Percentiles rank a stretch among this genome's conserved stretches.
These are phyloP conservation scores for Hipparchia sbordonii DNA, from an alignment of 2,888 invertebrate species.

Conservation along the genomic window DNA sequence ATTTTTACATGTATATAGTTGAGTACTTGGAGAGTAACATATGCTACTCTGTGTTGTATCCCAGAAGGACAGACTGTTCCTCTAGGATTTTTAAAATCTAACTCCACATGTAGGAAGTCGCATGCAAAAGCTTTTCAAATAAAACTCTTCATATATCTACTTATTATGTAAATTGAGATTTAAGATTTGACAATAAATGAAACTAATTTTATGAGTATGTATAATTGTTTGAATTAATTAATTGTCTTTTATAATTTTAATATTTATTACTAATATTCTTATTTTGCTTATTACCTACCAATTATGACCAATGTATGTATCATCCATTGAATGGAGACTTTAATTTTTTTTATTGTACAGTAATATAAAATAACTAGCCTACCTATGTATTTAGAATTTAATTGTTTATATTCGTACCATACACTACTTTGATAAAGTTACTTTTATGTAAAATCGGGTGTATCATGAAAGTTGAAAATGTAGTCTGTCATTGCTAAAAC, in stretches of 20 bases:
- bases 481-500: neutral
- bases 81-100: no score
- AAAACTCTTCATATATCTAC: no score
- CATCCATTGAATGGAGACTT: neutral
- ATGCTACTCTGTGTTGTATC: no score
- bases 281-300: neutral
- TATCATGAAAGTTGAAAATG: neutral
- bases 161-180: neutral
- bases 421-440: neutral
- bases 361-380: neutral
- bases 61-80: no score
- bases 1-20: no score
- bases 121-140: no score
- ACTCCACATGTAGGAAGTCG: no score
- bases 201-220: neutral
- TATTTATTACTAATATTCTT: neutral
- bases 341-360: neutral
- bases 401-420: neutral
- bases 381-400: neutral
- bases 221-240: no score
- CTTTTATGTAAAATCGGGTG: neutral
- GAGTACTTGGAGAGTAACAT: no score
- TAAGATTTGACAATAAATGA: constrained; percentile 10
- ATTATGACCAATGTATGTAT: constrained; percentile 7
- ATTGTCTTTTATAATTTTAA: neutral